Conservation (phyloP, 2,113 vertebrate genomes). For the Plecotus auritus region DNA sequence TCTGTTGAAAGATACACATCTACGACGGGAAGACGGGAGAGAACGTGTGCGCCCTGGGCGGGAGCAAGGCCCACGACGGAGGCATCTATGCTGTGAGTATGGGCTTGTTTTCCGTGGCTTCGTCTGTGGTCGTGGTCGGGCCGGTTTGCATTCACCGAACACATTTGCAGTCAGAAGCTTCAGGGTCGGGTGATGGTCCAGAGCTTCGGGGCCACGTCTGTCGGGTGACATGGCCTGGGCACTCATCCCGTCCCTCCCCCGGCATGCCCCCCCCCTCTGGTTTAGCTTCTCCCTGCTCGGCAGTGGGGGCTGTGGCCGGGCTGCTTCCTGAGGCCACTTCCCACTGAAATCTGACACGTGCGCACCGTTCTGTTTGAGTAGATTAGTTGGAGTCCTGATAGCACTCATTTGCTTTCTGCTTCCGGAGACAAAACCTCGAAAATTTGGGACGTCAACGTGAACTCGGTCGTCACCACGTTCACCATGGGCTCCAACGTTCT, state of each 20-base stretch:
- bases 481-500: slow-evolving; percentile 88
- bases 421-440: slow-evolving; percentile 97
- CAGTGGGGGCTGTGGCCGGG: fast-evolving
- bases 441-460: slow-evolving; percentile 91
- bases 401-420: slow-evolving; percentile 92
- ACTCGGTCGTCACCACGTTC: slow-evolving; percentile 90
- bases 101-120: fast-evolving
- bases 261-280: fast-evolving
- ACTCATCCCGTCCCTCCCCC: fast-evolving
- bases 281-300: neutral
- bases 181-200: fast-evolving
- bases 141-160: fast-evolving
- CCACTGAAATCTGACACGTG: neutral
- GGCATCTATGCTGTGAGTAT: slow-evolving; percentile 95
- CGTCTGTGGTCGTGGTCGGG: fast-evolving
- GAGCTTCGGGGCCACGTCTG: fast-evolving
- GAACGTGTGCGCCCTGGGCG: slow-evolving; percentile 84
- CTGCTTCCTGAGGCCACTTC: too few relatives aligned
- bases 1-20: slow-evolving; percentile 85
- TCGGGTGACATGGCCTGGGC: neutral
- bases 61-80: slow-evolving; percentile 92
- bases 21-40: slow-evolving; percentile 92
- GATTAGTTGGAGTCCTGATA: slow-evolving; percentile 94
- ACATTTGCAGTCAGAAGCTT: neutral
- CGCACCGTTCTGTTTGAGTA: slow-evolving; percentile 9